Conservation (phyloP, 2,888 invertebrate species). For the Metallyticus violacea region DNA sequence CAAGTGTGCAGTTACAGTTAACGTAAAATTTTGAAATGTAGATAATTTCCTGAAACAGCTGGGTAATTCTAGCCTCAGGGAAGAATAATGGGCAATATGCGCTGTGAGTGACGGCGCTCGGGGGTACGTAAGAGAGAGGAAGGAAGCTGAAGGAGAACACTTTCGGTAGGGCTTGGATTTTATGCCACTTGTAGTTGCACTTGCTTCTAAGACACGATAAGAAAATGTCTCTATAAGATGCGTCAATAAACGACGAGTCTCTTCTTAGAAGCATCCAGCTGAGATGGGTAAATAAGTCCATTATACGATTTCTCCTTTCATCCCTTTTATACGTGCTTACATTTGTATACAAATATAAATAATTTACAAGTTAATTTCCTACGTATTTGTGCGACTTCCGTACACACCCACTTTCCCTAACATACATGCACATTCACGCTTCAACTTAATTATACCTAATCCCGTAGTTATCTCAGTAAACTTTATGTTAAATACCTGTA, state of each 20-base stretch:
- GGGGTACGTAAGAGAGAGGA: neutral
- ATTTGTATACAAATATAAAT: too few relatives aligned
- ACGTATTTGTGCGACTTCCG: too few relatives aligned
- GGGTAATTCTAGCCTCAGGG: neutral
- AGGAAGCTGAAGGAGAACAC: too few relatives aligned
- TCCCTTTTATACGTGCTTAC: too few relatives aligned
- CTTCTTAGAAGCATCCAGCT: neutral
- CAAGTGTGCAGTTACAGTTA: neutral
- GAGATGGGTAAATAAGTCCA: too few relatives aligned
- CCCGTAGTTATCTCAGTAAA: too few relatives aligned
- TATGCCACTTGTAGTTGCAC: neutral
- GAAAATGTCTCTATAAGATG: neutral
- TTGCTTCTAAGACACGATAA: neutral
- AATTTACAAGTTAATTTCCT: too few relatives aligned
- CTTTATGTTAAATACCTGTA: too few relatives aligned
- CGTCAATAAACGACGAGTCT: neutral
- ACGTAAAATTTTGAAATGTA: neutral
- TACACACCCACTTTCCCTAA: too few relatives aligned
- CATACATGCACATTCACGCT: too few relatives aligned
- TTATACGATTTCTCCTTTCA: too few relatives aligned
- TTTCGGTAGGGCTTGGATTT: neutral
- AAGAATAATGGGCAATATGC: neutral
- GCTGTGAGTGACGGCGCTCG: neutral
- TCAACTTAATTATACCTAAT: too few relatives aligned
- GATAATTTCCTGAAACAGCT: neutral